Evolutionary conservation across 2,113 vertebrate species (phyloP), one percentile per base, ranked within the genome.

Genomic region (Coreoperca whiteheadi): DNA sequence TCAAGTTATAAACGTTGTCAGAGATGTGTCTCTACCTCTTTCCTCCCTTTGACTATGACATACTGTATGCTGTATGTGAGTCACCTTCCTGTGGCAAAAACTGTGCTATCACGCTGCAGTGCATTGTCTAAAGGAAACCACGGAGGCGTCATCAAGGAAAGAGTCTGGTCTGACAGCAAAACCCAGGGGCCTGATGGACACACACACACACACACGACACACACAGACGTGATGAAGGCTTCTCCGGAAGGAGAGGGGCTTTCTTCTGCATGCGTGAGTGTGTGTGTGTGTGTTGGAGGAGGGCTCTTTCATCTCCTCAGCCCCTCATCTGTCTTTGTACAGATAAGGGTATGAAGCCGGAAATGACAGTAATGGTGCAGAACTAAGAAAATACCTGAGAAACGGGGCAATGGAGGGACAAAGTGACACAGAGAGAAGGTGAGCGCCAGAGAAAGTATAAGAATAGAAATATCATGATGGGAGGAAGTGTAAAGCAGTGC

Each of bases 301-400:
- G 48, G 46, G 30, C 57, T 61, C 70, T 91, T 90, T 90, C 84
- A 90, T 90, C 73, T 82, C 74, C 39, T 83, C 85, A 66, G 46
- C 76, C 20, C 63, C 84, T 90, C 84, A 60, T 77, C 84, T 87
- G 67, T 81, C 77, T 92, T 81, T 78, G 34, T 71, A 83, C 74
- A 86, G 88, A 88, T 82, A 86, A 83, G 56, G 71, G 43, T 30
- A 48, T 53, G 41, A 83, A n/a, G 54, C 46, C 67, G 69, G 48
- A 89, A 85, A 88, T 71, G 81, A 81, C 82, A 81, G 79, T 79
- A 92, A 87, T 82, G 79, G 83, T 39, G 66, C 12, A 64, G 50
- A 85, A 80, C 63, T 61, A 14, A 79, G 69, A 77, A 80, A 64
- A 82, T 54, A 86, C 66, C 79, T 73, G 50, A 83, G 50, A 75